Conservation (phyloP, 2,797 vertebrate genomes). For the Lepilemur ruficaudatus region DNA sequence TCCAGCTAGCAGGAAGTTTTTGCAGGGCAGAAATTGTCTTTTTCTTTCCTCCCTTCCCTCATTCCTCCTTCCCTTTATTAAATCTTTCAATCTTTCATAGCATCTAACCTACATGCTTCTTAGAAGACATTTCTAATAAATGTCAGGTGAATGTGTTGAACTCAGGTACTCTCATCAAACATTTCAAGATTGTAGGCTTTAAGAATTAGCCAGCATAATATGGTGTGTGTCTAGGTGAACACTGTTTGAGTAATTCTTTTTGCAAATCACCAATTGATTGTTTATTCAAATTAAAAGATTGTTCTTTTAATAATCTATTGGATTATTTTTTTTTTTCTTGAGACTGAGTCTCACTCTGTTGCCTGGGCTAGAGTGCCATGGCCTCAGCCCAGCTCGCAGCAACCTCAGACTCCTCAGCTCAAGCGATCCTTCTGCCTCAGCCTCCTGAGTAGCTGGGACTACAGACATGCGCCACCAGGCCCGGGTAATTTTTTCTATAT, state of each 20-base stretch:
- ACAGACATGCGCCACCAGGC: too few species aligned
- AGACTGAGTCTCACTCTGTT: too few species aligned
- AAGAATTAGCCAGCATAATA: not conserved
- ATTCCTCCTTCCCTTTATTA: not conserved
- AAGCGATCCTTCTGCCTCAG: too few species aligned
- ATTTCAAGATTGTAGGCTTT: not conserved
- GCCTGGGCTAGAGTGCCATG: too few species aligned
- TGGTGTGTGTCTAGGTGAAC: not conserved
- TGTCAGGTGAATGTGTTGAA: not conserved
- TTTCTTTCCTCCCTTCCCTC: not conserved
- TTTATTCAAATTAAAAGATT: slow-evolving; percentile 13
- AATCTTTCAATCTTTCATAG: slow-evolving; percentile 8
- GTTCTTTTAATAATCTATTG: not conserved
- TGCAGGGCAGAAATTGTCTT: not conserved
- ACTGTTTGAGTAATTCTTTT: not conserved
- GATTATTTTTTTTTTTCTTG: not conserved
- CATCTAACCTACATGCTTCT: not conserved
- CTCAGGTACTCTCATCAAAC: not conserved
- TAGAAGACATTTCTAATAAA: not conserved
- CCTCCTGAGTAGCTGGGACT: too few species aligned
- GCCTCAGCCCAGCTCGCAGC: too few species aligned
- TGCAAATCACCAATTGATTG: not conserved
- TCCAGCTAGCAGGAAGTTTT: not conserved
- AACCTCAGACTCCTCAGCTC: too few species aligned
- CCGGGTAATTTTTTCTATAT: too few species aligned